phyloP scores from a whole-genome alignment of 2,113 vertebrate genomes.

The Calyptommatus sinebrachiatus region DNA sequence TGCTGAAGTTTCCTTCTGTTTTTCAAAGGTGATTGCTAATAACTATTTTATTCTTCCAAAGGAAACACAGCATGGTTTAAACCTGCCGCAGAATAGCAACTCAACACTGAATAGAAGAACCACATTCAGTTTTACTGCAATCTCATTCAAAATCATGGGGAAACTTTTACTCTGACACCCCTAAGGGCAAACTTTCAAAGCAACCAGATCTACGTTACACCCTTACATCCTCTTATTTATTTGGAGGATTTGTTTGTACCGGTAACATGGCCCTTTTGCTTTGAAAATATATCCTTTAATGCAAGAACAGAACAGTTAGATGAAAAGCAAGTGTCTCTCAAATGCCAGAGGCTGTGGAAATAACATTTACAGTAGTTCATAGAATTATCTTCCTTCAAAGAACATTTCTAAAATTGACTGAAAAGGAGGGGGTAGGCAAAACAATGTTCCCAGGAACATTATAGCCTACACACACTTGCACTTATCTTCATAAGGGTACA shows the following conservation, averaged over 20 bases:
- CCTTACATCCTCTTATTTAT: slow-evolving; percentile 27
- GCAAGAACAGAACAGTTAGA: slow-evolving; percentile 47
- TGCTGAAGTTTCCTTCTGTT: neutral
- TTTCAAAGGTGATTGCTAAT: neutral
- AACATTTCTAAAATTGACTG: slow-evolving; percentile 52
- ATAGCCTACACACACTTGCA: slow-evolving; percentile 23
- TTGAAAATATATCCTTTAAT: slow-evolving; percentile 66
- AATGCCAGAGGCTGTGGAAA: slow-evolving; percentile 58
- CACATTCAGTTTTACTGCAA: neutral
- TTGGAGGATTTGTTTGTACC: slow-evolving; percentile 43
- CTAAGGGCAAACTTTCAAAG: slow-evolving; percentile 57
- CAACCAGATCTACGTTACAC: slow-evolving; percentile 29
- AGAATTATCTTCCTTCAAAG: slow-evolving; percentile 64
- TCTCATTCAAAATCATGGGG: slow-evolving; percentile 27
- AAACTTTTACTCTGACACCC: slow-evolving; percentile 38
- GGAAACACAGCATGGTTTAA: slow-evolving; percentile 43
- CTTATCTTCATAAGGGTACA: neutral
- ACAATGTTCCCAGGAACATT: slow-evolving; percentile 25
- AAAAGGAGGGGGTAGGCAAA: slow-evolving; percentile 55
- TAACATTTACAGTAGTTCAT: slow-evolving; percentile 55
- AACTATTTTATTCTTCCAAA: slow-evolving; percentile 22
- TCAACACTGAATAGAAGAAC: slow-evolving; percentile 36
- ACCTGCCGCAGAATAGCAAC: slow-evolving; percentile 34
- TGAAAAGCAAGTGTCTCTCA: slow-evolving; percentile 52
- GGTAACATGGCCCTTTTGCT: slow-evolving; percentile 46